Base-by-base conservation (phyloP, 1,140 invertebrate species). In the Ephestia elutella region DNA sequence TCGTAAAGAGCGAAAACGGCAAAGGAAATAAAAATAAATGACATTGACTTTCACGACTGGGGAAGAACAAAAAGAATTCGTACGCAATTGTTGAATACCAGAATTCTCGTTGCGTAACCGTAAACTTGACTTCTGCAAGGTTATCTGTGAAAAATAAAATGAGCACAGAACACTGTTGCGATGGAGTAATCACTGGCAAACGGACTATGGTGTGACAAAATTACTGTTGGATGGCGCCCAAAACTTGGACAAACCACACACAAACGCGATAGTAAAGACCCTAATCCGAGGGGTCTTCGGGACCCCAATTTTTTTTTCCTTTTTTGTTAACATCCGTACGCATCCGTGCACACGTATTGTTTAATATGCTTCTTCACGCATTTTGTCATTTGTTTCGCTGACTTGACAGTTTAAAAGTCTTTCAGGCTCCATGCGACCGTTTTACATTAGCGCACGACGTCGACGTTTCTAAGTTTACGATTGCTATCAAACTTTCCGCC, bases 341-440 rank as follows among this genome's bases (percentile, higher is more conserved):
- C 28, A 55, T 64, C 49, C 55, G 59, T 56, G 28, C 18, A 35
- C 32, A 28, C 30, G 58, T 57, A 71, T 68, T 73, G 68, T 70
- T 71, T 67, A 67, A 68, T 72, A 61, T 66, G 71, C 69, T 66
- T 65, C 58, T 72, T 74, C 71, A 74, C 67, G 63, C 57, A 63
- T 66, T 35, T 68, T 70, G 72, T 71, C 68, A 69, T 77, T 72
- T 68, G 64, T 76, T 32, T 38, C 13, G 57, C 65, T 76, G 74
- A 72, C 71, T 71, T 65, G 69, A 68, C 71, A 69, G 19, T 71
- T 67, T 48, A 28, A 53, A 56, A 60, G 54, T 65, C 30, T 56
- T 48, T 55, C 38, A 28, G 13, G 7, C 21, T 49, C 56, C 57
- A 61, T 66, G 58, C 18, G 56, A 44, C 56, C 62, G 55, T 65